These are phyloP conservation scores for Dynastes tityus DNA, from an alignment of 2,888 invertebrate species.

Conservation along the genomic window DNA sequence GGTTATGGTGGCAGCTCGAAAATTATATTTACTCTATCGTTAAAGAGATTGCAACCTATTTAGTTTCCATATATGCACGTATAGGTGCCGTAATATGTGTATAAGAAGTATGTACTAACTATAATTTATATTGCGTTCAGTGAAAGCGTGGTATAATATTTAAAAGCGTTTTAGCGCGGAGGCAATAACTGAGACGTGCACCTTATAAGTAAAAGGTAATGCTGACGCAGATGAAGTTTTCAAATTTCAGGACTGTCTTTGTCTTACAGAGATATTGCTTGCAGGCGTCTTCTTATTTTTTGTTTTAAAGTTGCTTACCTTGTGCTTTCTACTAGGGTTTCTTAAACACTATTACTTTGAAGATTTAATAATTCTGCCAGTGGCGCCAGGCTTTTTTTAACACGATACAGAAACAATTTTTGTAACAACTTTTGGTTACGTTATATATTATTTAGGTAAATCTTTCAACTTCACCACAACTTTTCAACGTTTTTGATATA, in stretches of 20 bases:
- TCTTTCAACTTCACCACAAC: no score
- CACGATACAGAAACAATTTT: no score
- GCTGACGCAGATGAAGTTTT: background rate
- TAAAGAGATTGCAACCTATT: slow-evolving; percentile 36
- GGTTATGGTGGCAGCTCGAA: slow-evolving; percentile 25
- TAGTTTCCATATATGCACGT: slow-evolving; percentile 12
- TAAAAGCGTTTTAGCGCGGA: background rate
- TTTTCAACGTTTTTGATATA: no score
- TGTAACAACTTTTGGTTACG: no score
- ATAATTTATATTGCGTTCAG: slow-evolving; percentile 23
- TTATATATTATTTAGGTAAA: no score
- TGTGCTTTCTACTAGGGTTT: background rate
- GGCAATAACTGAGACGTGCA: background rate
- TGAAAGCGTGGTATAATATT: slow-evolving; percentile 2
- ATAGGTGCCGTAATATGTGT: slow-evolving; percentile 8
- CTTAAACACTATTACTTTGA: no score
- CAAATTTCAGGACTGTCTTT: background rate
- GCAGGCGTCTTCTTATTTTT: background rate
- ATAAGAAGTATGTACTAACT: background rate
- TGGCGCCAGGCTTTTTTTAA: no score
- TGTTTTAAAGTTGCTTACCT: background rate
- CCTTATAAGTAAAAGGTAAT: background rate
- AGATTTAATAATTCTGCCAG: no score
- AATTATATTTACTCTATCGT: slow-evolving; percentile 44
- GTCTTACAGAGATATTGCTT: background rate